Evolutionary conservation across 1,140 invertebrate genomes (phyloP), one percentile per base, ranked within the genome.

Genomic region (Lepidurus apus): DNA sequence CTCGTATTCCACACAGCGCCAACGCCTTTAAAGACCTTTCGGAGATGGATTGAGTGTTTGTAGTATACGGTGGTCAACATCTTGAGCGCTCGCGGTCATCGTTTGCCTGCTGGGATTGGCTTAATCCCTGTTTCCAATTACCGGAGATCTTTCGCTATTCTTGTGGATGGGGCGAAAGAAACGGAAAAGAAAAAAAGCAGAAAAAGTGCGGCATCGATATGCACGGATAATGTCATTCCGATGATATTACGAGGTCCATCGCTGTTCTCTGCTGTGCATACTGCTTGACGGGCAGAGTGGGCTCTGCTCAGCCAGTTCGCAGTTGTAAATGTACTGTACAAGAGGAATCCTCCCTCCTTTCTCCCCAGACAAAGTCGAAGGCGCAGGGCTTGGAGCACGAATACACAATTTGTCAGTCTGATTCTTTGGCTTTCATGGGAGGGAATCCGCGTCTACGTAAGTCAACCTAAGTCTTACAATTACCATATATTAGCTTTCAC

Each of bases 381-480:
- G 53, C 13, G 21, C 53, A 13, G 53, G 21, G 53, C 13, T 65
- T 65, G 53, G 53, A 65, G 53, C 53, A 65, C 53, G 53, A 65
- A 65, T n/a, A 65, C 53, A 21, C 53, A 65, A 65, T 65, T 65
- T 65, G 53, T 65, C 53, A 65, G 53, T 21, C 53, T 13, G 53
- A 21, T 21, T 65, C 8, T 13, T 13, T 13, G 6, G 53, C 17
- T 65, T 13, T 21, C 6, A 65, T n/a, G 21, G 17, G 53, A 21
- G 53, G 21, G 53, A 21, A 17, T 21, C 17, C 6, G 53, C 53
- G 21, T 65, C 53, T 21, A 13, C 53, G 21, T 65, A 65, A 65
- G 53, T 65, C 53, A 65, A 65, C 17, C 17, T 65, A 65, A 65
- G 53, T 65, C 53, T 65, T 65, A 65, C 53, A 65, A 65, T 65